A percentile compares a stretch with the other conserved stretches of the same genome.
These are phyloP conservation scores for Drosophila rufa DNA, from an alignment of 1,140 invertebrate genomes.

Conservation along the genomic window DNA sequence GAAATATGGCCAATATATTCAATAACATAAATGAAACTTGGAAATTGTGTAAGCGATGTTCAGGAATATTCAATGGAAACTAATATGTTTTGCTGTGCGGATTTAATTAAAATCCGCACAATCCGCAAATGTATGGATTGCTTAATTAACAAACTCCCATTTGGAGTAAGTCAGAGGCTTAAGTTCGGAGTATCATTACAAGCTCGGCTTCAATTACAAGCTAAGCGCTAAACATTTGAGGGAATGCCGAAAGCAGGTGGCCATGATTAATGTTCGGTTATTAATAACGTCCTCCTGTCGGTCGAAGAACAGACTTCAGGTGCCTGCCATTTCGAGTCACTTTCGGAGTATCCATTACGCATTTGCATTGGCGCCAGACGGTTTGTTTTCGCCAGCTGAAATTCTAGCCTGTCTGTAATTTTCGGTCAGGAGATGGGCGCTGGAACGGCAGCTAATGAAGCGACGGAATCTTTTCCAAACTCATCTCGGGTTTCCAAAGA, in stretches of 20 bases:
- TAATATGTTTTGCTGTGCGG: neutral
- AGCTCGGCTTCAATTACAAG: slow-evolving; percentile 62
- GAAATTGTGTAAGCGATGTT: no score
- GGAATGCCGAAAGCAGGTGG: slow-evolving; percentile 48
- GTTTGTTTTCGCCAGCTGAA: slow-evolving; percentile 19
- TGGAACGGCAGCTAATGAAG: slow-evolving; percentile 56
- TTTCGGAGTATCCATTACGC: slow-evolving; percentile 70
- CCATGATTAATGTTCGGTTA: slow-evolving; percentile 69
- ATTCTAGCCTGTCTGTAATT: slow-evolving; percentile 25
- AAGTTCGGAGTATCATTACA: slow-evolving; percentile 31
- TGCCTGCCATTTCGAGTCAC: slow-evolving; percentile 64
- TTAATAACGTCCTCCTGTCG: slow-evolving; percentile 54
- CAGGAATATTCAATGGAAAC: no score
- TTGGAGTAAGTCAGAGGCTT: slow-evolving; percentile 13
- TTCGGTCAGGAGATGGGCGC: neutral
- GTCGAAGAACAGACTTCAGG: slow-evolving; percentile 48
- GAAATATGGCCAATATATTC: no score
- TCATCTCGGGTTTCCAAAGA: slow-evolving; percentile 49
- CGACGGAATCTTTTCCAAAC: slow-evolving; percentile 27
- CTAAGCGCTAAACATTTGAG: slow-evolving; percentile 63
- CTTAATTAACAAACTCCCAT: slow-evolving; percentile 32
- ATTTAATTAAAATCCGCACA: no score
- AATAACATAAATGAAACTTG: neutral
- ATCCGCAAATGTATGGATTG: no score
- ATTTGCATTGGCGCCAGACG: slow-evolving; percentile 68